Percentiles rank a stretch among this genome's conserved stretches.
These are phyloP conservation scores for Acromyrmex heyeri DNA, from an alignment of 1,140 invertebrate species.

Conservation along the genomic window DNA sequence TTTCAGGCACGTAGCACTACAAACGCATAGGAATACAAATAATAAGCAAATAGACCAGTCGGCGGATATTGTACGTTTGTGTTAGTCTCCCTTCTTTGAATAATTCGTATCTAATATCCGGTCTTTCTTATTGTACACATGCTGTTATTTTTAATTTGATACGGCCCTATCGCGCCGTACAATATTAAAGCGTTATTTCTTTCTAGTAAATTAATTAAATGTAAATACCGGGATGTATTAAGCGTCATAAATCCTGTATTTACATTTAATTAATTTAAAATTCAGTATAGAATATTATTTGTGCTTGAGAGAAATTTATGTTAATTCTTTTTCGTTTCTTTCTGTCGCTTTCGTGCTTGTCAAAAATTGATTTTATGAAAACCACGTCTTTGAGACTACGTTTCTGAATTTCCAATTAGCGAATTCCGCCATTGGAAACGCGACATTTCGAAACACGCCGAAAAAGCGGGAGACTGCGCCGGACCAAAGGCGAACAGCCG, in stretches of 20 bases:
- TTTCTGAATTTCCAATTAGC: not conserved
- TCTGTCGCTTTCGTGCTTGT: not conserved
- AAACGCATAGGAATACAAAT: not conserved
- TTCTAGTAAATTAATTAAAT: not conserved
- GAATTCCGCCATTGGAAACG: conserved; percentile 29
- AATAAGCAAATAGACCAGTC: not conserved
- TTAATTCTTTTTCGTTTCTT: not conserved
- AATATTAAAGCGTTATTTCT: not conserved
- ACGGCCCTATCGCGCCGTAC: not conserved
- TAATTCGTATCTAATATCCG: conserved; percentile 11
- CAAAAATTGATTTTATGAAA: not conserved
- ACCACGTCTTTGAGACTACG: no score
- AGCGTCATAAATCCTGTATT: not conserved
- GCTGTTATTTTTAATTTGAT: not conserved
- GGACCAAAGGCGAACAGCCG: conserved; percentile 42
- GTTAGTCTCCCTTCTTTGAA: not conserved
- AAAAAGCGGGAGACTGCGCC: conserved; percentile 10
- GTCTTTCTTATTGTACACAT: no score
- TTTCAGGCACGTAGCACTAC: not conserved
- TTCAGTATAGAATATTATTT: not conserved
- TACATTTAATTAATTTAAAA: conserved; percentile 6
- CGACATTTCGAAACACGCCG: conserved; percentile 31
- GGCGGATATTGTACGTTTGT: not conserved
- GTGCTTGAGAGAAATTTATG: not conserved
- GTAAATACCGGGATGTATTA: no score